phyloP scores from a whole-genome alignment of 1,140 invertebrate genomes.

The Drosophila bifasciata region DNA sequence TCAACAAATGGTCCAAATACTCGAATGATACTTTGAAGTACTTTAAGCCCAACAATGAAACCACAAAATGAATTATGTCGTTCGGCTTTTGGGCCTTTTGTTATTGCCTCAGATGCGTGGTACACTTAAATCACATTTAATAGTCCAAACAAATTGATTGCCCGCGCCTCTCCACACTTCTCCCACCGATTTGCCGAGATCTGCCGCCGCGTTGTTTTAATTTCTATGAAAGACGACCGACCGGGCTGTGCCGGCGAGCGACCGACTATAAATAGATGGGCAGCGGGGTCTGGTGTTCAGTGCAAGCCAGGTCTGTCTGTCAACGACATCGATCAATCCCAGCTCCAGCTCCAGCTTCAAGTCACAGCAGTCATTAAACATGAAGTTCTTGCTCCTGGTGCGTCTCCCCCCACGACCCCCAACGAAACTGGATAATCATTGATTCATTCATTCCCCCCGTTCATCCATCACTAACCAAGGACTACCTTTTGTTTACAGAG shows the following conservation, averaged over 20 bases:
- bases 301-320: slow-evolving; percentile 56
- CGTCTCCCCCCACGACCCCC: slow-evolving; percentile 28
- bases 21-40: slow-evolving; percentile 12
- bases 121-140: slow-evolving; percentile 77
- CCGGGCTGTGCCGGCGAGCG: slow-evolving; percentile 27
- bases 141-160: slow-evolving; percentile 77
- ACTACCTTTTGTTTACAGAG: slow-evolving; percentile 51
- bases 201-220: slow-evolving; percentile 56
- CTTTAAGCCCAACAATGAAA: slow-evolving; percentile 47
- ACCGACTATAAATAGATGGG: slow-evolving; percentile 69
- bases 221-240: slow-evolving; percentile 69
- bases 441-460: slow-evolving; percentile 20
- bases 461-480: background rate
- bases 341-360: slow-evolving; percentile 18
- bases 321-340: slow-evolving; percentile 62
- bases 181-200: slow-evolving; percentile 21
- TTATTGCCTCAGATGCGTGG: slow-evolving; percentile 64
- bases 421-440: background rate
- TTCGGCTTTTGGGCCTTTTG: slow-evolving; percentile 39
- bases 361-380: slow-evolving; percentile 52
- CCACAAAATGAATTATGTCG: slow-evolving; percentile 34
- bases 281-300: slow-evolving; percentile 57
- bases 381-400: slow-evolving; percentile 80
- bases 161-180: slow-evolving; percentile 15
- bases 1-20: slow-evolving; percentile 56